These are phyloP conservation scores for Sturnira hondurensis DNA, from an alignment of 2,113 vertebrate genomes.

Conservation along the genomic window DNA sequence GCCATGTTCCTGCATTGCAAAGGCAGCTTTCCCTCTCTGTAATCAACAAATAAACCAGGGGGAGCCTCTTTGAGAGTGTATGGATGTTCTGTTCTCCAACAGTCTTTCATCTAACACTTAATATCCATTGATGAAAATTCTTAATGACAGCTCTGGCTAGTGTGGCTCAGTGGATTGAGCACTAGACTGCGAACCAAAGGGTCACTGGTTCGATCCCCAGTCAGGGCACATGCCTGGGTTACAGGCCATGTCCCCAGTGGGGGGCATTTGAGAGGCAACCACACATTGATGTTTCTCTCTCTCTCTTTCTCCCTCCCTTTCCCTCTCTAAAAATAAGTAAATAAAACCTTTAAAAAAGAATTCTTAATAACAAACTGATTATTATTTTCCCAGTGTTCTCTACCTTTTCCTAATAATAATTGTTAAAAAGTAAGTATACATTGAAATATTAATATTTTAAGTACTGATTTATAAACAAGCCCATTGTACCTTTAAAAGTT, in stretches of 20 bases:
- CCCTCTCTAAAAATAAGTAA: too few species aligned
- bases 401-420: neutral
- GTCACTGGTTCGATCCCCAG: too few species aligned
- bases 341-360: neutral
- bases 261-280: too few species aligned
- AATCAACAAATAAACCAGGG: neutral
- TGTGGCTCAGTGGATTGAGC: too few species aligned
- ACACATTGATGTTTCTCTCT: too few species aligned
- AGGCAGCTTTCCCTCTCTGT: neutral
- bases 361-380: neutral
- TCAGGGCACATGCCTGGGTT: too few species aligned
- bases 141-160: neutral
- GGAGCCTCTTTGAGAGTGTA: neutral
- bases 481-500: conserved; percentile 26
- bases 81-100: neutral
- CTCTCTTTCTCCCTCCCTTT: too few species aligned
- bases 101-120: neutral
- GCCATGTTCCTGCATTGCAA: neutral
- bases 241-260: too few species aligned
- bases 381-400: conserved; percentile 13
- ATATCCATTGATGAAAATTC: conserved; percentile 22
- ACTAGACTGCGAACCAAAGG: too few species aligned
- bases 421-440: conserved; percentile 13
- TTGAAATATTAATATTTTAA: conserved; percentile 31
- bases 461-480: conserved; percentile 22